Conservation (phyloP, 35 echinoderm and acorn worm species). For the Holothuria glaberrima region DNA sequence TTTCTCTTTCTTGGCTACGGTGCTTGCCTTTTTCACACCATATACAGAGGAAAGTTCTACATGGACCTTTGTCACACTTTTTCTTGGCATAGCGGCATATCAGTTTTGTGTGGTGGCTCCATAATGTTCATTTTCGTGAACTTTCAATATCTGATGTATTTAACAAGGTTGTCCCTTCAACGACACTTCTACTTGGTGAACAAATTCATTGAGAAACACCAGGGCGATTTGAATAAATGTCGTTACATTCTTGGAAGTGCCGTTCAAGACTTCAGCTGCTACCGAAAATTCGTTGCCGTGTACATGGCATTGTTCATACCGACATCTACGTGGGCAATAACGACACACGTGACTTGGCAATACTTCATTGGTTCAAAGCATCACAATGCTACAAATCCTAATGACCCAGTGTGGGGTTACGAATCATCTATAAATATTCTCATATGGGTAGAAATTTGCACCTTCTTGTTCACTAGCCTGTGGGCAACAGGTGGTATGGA, state of each 20-base stretch:
- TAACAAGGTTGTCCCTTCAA: conserved; percentile 67
- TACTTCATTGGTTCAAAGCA: conserved; percentile 12
- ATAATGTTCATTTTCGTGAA: conserved; percentile 47
- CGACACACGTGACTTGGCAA: conserved; percentile 69
- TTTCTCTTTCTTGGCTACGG: not conserved
- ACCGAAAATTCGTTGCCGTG: conserved; percentile 44
- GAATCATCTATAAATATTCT: conserved; percentile 61
- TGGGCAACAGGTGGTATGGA: conserved; percentile 69
- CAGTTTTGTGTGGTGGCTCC: conserved; percentile 4
- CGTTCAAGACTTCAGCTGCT: conserved; percentile 62
- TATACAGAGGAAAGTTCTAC: conserved; percentile 66
- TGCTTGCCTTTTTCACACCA: not conserved
- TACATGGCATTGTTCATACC: conserved; percentile 67
- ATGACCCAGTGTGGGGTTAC: not conserved
- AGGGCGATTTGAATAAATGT: conserved; percentile 63
- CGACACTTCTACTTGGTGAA: conserved; percentile 57
- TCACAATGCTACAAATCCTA: not conserved
- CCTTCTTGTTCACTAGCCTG: conserved; percentile 58
- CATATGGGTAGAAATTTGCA: conserved; percentile 66
- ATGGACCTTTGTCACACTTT: not conserved
- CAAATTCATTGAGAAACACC: conserved; percentile 48
- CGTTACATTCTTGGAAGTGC: conserved; percentile 44
- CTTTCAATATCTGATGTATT: conserved; percentile 71
- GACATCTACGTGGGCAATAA: conserved; percentile 63
- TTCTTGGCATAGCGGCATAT: conserved; percentile 57